phyloP scores from a whole-genome alignment of 2,113 vertebrate species.

The Sylvia atricapilla region DNA sequence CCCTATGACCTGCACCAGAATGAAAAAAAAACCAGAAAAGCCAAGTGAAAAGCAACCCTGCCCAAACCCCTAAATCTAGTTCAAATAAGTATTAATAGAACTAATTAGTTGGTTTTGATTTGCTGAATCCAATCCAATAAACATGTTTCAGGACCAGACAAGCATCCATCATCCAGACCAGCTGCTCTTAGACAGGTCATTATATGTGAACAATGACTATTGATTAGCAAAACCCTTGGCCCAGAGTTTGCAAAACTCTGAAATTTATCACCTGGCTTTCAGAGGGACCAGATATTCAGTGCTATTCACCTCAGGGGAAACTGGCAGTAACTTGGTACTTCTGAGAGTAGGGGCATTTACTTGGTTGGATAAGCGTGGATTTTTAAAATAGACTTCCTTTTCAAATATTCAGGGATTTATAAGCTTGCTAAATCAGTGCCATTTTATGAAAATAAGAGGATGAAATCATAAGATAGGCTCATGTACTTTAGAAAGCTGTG shows the following conservation, averaged over 20 bases:
- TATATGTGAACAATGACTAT: not conserved
- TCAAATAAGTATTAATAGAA: not conserved
- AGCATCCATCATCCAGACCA: not conserved
- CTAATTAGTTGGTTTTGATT: not conserved
- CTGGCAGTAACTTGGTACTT: not conserved
- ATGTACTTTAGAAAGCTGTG: not conserved
- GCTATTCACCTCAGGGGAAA: not conserved
- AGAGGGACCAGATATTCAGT: not conserved
- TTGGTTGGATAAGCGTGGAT: not conserved
- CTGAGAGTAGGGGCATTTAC: not conserved
- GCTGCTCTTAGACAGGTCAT: not conserved
- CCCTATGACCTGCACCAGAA: not conserved
- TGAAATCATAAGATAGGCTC: not conserved
- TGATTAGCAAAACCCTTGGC: not conserved
- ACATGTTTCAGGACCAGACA: not conserved
- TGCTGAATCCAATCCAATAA: not conserved
- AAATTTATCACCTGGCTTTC: not conserved
- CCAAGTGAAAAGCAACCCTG: not conserved
- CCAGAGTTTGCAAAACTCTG: not conserved
- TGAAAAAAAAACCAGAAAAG: not conserved
- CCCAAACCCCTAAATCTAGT: not conserved
- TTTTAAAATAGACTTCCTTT: not conserved
- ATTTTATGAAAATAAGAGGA: not conserved
- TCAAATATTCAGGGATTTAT: not conserved
- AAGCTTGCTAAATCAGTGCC: not conserved